Conservation (phyloP, 2,888 invertebrate species). For the Mythimna lalbum region DNA sequence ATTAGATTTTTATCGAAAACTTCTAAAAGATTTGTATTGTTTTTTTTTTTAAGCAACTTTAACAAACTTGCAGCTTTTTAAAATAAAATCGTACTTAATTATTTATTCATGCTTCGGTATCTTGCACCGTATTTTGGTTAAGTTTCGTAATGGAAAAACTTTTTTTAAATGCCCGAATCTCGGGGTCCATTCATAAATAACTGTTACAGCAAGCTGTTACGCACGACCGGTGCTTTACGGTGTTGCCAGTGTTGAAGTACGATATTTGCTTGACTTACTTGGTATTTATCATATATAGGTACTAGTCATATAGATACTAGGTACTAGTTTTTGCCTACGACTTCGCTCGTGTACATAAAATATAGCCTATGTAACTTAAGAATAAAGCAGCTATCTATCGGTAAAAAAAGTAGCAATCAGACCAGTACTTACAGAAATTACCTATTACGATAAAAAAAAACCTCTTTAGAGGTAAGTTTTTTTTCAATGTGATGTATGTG, state of each 20-base stretch:
- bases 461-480: no score
- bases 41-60: not conserved
- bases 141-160: slow-evolving; percentile 88
- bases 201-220: slow-evolving; percentile 89
- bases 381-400: no score
- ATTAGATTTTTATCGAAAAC: not conserved
- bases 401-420: no score
- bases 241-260: slow-evolving; percentile 49
- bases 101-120: slow-evolving; percentile 83
- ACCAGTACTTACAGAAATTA: no score
- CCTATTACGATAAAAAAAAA: no score
- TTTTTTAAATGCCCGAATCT: slow-evolving; percentile 86
- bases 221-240: slow-evolving; percentile 81
- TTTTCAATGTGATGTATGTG: not conserved
- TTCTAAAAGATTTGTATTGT: not conserved
- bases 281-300: no score
- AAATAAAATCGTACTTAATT: slow-evolving; percentile 73
- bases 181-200: slow-evolving; percentile 86
- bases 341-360: no score
- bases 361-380: no score
- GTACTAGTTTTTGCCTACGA: slow-evolving; percentile 26
- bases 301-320: no score
- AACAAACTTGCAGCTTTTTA: slow-evolving; percentile 36
- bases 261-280: slow-evolving; percentile 33
- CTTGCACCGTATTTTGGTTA: slow-evolving; percentile 77